phyloP scores from a whole-genome alignment of 2,797 vertebrate species.

The Forpus xanthops region DNA sequence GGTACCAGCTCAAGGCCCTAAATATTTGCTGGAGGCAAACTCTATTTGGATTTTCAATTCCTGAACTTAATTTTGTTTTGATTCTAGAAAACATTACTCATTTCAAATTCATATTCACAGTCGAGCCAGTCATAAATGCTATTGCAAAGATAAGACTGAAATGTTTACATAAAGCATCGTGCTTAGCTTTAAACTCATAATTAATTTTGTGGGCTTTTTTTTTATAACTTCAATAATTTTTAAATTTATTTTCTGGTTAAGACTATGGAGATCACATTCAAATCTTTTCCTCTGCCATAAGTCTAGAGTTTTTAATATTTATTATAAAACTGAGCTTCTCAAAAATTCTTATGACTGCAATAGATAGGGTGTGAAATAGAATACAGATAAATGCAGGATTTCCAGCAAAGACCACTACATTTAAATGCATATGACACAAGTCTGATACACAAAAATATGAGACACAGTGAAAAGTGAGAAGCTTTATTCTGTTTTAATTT shows the following conservation, averaged over 20 bases:
- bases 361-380: neutral
- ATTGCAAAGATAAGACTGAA: neutral
- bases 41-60: neutral
- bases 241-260: neutral
- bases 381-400: neutral
- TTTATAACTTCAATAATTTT: neutral
- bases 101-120: neutral
- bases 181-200: neutral
- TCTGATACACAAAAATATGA: neutral
- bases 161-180: neutral
- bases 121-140: neutral
- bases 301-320: neutral
- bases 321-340: neutral
- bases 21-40: slow-evolving; percentile 7
- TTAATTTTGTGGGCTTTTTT: neutral
- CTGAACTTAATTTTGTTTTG: neutral
- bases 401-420: neutral
- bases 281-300: neutral
- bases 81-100: neutral
- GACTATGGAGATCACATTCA: neutral
- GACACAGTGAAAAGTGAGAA: neutral
- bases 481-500: neutral
- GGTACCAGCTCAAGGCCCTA: neutral
- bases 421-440: neutral
- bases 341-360: neutral